Evolutionary conservation across 1,140 invertebrate genomes (phyloP).

Genomic region (Ostrea denselamellosa): DNA sequence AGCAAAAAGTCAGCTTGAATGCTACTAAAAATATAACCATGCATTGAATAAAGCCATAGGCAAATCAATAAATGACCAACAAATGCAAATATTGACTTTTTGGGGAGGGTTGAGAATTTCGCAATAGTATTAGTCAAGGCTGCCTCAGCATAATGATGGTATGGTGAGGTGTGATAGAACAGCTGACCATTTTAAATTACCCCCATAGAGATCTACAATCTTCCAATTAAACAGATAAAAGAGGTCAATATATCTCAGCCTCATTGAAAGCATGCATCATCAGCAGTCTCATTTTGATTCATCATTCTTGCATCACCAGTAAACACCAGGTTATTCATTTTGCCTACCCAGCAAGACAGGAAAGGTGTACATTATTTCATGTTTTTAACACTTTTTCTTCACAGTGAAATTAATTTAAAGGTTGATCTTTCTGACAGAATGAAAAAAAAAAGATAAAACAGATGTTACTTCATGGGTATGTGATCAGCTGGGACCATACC

Average conservation of each 20-base stretch:
- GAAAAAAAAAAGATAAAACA: not conserved
- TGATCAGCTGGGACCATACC: not conserved
- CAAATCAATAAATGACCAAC: slow-evolving; percentile 35
- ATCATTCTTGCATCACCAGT: slow-evolving; percentile 8
- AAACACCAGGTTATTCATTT: not conserved
- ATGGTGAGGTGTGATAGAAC: not conserved
- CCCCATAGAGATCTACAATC: not conserved
- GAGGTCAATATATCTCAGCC: slow-evolving; percentile 6
- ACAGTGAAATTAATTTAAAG: not conserved
- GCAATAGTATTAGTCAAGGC: not conserved
- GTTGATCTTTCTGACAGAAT: not conserved
- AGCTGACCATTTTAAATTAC: not conserved
- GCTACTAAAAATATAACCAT: not conserved
- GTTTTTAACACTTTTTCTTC: not conserved
- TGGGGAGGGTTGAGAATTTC: not conserved
- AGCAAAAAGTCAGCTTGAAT: not conserved
- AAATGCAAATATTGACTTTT: slow-evolving; percentile 36
- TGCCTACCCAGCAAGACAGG: not conserved
- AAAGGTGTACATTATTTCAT: not conserved
- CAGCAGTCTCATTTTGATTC: not conserved
- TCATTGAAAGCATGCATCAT: not conserved
- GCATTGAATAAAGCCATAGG: slow-evolving; percentile 6
- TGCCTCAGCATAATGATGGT: not conserved
- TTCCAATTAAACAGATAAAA: slow-evolving; percentile 8
- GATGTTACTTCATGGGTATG: not conserved